Base-by-base conservation (phyloP, 1,140 invertebrate genomes). In the Argopecten irradians region DNA sequence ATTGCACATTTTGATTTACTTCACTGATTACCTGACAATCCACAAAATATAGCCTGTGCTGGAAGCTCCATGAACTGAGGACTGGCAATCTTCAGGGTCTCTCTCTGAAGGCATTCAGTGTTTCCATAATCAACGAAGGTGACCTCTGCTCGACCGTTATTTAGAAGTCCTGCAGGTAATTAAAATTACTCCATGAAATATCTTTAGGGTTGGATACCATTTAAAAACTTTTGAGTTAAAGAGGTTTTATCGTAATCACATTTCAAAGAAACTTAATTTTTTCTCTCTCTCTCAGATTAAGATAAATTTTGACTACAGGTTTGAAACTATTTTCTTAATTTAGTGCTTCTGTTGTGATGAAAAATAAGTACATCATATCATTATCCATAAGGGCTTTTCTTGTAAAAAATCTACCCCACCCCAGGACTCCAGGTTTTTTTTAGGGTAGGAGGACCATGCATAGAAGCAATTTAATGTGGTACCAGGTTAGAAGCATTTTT, bases 61-160 rank as follows among this genome's bases (percentile, higher is more conserved):
- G 96, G 96, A 82, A 95, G 94, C 34, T 95, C 95, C 14, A 98
- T 94, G 87, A 97, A 96, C 87, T 97, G 96, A 13, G 96, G 96
- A 46, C 89, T 88, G 9, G 94, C 90, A 9, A 35, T 34, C 86
- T 93, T 93, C n/a, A 95, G 36, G 16, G 83, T 86, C n/a, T 92
- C 90, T 16, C 55, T 86, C 16, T 96, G 82, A 22, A 95, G 94
- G 34, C 90, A 93, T 82, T 96, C 95, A 34, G 91, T 93, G 93
- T 98, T 98, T 11, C 98, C 98, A 93, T 97, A 98, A 93, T 98
- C 98, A 5, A 98, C 97, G 93, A 98, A 98, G 35, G 97, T 96
- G 0, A 98, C 97, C 0, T 97, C 97, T 19, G 96, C 97, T 34
- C 97, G 96, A n/a, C 92, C 92, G 86, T 90, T 91, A 28, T 87